These are phyloP conservation scores for Mesoclemmys tuberculata DNA, from an alignment of 2,113 vertebrate genomes.

Conservation along the genomic window DNA sequence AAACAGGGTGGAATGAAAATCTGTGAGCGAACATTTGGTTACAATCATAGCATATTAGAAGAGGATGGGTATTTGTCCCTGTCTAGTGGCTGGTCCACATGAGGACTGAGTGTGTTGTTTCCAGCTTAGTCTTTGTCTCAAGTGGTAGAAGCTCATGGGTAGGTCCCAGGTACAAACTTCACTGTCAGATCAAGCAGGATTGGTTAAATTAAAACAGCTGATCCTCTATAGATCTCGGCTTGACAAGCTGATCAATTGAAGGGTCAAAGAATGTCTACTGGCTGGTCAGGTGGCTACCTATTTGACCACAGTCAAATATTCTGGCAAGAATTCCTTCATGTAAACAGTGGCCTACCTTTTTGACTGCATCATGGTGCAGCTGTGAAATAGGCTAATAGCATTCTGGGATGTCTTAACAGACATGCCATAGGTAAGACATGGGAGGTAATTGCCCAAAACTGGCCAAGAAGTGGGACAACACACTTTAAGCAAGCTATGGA, in stretches of 20 bases:
- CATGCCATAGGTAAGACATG: neutral
- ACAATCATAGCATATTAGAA: fast-evolving
- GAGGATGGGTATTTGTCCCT: neutral
- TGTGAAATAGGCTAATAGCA: neutral
- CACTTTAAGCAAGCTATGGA: neutral
- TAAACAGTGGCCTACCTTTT: neutral
- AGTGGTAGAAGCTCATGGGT: neutral
- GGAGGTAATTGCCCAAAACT: neutral
- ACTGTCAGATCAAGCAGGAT: neutral
- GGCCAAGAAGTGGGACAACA: neutral
- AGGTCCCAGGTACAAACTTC: neutral
- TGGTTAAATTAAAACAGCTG: neutral
- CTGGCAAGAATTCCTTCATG: neutral
- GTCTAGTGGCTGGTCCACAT: neutral
- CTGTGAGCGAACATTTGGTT: neutral
- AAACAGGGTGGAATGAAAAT: fast-evolving
- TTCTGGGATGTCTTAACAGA: neutral
- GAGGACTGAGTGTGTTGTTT: neutral
- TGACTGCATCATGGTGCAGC: neutral
- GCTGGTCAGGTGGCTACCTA: neutral
- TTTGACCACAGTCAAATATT: neutral
- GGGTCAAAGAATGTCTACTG: neutral
- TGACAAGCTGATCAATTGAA: neutral
- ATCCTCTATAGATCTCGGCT: neutral
- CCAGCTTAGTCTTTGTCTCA: neutral